Base-by-base conservation (phyloP, 2,797 vertebrate species). In the Poeciliopsis presidionis region DNA sequence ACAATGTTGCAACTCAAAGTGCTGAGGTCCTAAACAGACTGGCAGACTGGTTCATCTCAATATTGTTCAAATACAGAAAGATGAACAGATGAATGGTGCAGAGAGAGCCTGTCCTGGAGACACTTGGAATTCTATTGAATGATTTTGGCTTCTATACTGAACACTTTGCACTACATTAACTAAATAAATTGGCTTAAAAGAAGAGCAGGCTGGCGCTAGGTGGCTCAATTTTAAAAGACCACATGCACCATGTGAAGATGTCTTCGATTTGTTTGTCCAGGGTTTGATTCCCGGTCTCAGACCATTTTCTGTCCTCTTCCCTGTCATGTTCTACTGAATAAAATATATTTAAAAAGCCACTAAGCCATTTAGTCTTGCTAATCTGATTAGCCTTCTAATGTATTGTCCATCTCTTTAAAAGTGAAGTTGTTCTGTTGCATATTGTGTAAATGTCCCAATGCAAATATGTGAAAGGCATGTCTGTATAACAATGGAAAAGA, bases 91-190 rank as follows among this genome's bases (percentile, higher is more conserved):
- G 74, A 39, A 33, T 22, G 28, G 47, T 43, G 74, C 74, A 73
- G 74, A 77, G 72, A 14, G 0, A 81, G 59, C 59, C 77, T 59
- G 36, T 81, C 72, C 81, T 81, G 79, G 45, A 0, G 61, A 69
- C 12, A 82, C 84, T 79, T 86, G 77, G 82, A 67, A n/a, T 72
- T 7, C 22, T 33, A 39, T 67, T 41, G 3, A 7, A 39, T 39
- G 49, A 71, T 41, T n/a, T 65, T 9, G 20, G 36, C 41, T 22
- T 41, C 63, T 70, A 6, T 45, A 14, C 36, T 45, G 41, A 28
- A 70, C 18, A 39, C 33, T 18, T 36, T 36, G 14, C 18, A 63
- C 30, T 39, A 36, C 5, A 13, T 36, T 39, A 20, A 65, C 59
- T 33, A 61, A 18, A 61, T 61, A 33, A 33, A 33, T 1, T 61